phyloP scores from a whole-genome alignment of 2,113 vertebrate genomes.

The Syngnathoides biaculeatus region DNA sequence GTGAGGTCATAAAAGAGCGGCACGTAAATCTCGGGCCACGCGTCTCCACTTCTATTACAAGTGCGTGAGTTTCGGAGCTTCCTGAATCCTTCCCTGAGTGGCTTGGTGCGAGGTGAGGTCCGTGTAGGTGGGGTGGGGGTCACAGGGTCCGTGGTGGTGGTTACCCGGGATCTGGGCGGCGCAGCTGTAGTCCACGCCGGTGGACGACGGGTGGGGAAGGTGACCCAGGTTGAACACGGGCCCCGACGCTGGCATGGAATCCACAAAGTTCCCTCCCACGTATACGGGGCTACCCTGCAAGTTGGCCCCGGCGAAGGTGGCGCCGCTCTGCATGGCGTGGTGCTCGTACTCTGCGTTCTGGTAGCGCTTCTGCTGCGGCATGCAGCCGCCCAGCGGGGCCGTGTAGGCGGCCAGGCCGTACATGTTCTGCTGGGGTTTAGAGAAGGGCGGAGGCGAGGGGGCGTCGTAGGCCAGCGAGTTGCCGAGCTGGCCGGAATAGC shows the following conservation, averaged over 20 bases:
- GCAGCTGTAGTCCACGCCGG: constrained; percentile 99
- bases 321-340: constrained; percentile 91
- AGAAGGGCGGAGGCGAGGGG: constrained; percentile 93
- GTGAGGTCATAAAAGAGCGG: constrained; percentile 94
- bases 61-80: constrained; percentile 99
- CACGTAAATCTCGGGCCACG: constrained; percentile 72
- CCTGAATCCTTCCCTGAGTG: constrained; percentile 99
- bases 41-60: constrained; percentile 79
- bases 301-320: constrained; percentile 89
- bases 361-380: constrained; percentile 97
- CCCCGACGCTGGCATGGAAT: constrained; percentile 98
- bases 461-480: constrained; percentile 90
- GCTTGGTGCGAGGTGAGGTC: constrained; percentile 98
- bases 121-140: constrained; percentile 99
- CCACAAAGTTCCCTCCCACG: constrained; percentile 98
- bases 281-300: constrained; percentile 98
- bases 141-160: constrained; percentile 98
- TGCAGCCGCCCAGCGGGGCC: constrained; percentile 92
- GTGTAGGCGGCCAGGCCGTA: constrained; percentile 98
- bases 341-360: constrained; percentile 93
- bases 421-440: constrained; percentile 97
- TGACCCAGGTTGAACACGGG: constrained; percentile 98
- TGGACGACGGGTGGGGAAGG: constrained; percentile 96
- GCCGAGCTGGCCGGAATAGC: constrained; percentile 91
- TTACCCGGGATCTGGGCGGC: constrained; percentile 97